Evolutionary conservation across 2,888 invertebrate species (phyloP).

Genomic region (Himalopsyche tibetana): DNA sequence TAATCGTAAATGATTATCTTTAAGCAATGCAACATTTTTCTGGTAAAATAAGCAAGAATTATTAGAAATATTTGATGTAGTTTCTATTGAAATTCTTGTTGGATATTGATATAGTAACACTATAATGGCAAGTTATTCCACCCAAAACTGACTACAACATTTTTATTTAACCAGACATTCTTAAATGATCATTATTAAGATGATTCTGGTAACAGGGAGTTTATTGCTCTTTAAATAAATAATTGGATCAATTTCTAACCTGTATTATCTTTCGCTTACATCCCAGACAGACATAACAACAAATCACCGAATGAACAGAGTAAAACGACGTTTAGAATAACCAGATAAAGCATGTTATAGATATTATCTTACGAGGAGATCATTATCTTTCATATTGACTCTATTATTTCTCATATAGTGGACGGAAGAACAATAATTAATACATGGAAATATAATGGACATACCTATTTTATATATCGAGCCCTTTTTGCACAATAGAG

Average conservation of each 20-base stretch:
- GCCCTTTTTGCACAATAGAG: conserved; percentile 27
- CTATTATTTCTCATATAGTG: neutral
- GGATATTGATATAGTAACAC: neutral
- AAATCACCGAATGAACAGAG: neutral
- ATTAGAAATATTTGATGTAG: neutral
- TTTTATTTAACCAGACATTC: neutral
- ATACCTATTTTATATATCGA: conserved; percentile 41
- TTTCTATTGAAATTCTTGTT: neutral
- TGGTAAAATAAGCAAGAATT: neutral
- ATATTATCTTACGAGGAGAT: too few species aligned
- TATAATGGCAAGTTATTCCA: neutral
- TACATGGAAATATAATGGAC: conserved; percentile 25
- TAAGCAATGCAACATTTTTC: neutral
- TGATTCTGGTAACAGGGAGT: neutral
- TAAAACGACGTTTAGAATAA: neutral
- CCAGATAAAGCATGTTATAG: too few species aligned
- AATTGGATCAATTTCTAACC: conserved; percentile 22
- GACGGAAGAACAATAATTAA: conserved; percentile 14
- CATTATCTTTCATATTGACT: neutral
- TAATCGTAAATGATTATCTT: neutral
- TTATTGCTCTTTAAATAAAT: conserved; percentile 8
- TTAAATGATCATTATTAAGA: neutral
- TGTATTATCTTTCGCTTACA: neutral
- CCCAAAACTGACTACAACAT: neutral
- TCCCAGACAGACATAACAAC: conserved; percentile 26